These are phyloP conservation scores for Turritopsis dohrnii DNA, from an alignment of 30 jellyfish, hydroid and myxozoan genomes.

Conservation along the genomic window DNA sequence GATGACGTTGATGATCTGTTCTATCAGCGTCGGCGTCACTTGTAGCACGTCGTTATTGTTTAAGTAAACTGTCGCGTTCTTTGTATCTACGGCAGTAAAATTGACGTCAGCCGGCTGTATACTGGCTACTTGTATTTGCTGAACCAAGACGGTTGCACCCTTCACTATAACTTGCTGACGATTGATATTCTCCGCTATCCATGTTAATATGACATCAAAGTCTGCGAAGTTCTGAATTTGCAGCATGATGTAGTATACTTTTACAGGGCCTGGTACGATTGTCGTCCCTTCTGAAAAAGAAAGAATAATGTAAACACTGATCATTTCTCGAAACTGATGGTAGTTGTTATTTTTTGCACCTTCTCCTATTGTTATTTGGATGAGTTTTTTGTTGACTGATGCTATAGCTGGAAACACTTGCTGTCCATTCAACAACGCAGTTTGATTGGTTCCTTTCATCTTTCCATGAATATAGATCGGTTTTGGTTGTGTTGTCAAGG, in stretches of 20 bases:
- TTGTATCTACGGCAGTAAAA: constrained; percentile 19
- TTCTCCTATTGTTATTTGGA: constrained; percentile 38
- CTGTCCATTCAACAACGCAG: constrained; percentile 52
- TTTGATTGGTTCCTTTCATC: constrained; percentile 48
- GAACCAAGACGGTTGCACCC: constrained; percentile 23
- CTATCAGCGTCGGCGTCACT: constrained; percentile 43
- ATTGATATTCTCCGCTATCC: constrained; percentile 34
- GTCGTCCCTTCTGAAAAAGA: not conserved
- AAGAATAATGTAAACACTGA: no score
- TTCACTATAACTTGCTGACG: constrained; percentile 35
- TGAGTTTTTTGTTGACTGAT: constrained; percentile 30
- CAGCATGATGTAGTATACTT: constrained; percentile 40
- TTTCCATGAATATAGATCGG: constrained; percentile 54
- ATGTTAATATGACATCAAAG: constrained; percentile 31
- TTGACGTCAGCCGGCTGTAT: constrained; percentile 13
- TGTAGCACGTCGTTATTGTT: constrained; percentile 28
- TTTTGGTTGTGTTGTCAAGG: constrained; percentile 46
- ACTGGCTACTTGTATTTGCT: constrained; percentile 4
- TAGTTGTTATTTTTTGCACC: constrained; percentile 40
- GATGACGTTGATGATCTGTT: constrained; percentile 7
- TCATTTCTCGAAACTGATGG: not conserved
- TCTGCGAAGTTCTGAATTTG: constrained; percentile 43
- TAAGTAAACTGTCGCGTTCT: constrained; percentile 2
- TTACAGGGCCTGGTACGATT: not conserved
- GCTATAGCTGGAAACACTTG: constrained; percentile 46